Base-by-base conservation (phyloP, 2,888 invertebrate species). In the Lagria hirta region DNA sequence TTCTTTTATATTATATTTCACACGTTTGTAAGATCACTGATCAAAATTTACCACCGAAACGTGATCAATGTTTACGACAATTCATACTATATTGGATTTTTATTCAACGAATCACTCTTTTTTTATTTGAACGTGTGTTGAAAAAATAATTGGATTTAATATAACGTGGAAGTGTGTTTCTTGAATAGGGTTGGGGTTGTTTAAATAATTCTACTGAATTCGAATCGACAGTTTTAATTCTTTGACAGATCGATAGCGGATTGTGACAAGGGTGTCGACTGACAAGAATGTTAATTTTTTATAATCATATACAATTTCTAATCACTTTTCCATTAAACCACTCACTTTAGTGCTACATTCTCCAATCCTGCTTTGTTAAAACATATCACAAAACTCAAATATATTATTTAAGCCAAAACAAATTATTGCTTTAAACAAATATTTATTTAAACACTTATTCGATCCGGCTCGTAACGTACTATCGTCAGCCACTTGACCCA, bases 1-100 rank as follows among this genome's bases (percentile, higher is more conserved):
- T 60, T 60, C 58, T 60, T 59, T 59, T 59, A 58, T n/a, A n/a
- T n/a, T n/a, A n/a, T 58, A 58, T 52, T 55, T 57, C 52, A 45
- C 57, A 55, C 54, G 52, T 53, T 58, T 53, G 28, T 53, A 53
- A 53, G 52, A 42, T 50, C 49, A 48, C 50, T 52, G 55, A 46
- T 46, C 40, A 21, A 32, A 46, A 46, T 46, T 46, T 46, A 46
- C 35, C 41, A 41, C 34, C 40, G 40, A 30, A 35, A 46, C 46
- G 46, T 46, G 46, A 30, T 34, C 51, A 55, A 41, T 41, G 33
- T 41, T 32, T 41, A 33, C 26, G 14, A 15, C 32, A 24, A 41
- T 32, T 32, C 33, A 32, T 41, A 29, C 27, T 40, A 32, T 26
- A 41, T 38, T 38, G 38, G 29, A 38, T 38, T 38, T 38, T 38